Evolutionary conservation across 2,888 invertebrate genomes (phyloP).

Genomic region (Strigamia maritima): DNA sequence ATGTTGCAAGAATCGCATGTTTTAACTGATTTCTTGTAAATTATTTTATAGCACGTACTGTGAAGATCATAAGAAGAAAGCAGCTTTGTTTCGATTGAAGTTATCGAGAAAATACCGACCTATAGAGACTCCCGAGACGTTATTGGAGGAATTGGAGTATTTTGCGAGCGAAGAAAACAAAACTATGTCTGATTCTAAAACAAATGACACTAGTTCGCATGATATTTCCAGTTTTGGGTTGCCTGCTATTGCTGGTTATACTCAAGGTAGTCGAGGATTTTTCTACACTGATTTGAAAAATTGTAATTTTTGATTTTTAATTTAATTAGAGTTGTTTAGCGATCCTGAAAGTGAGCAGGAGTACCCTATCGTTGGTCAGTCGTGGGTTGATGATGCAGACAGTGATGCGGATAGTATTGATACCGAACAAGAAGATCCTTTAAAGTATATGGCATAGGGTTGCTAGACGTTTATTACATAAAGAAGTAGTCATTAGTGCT

Average conservation of each 20-base stretch:
- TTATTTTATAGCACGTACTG: slow-evolving; percentile 56
- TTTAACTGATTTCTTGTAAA: background rate
- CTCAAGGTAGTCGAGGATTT: background rate
- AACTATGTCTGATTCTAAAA: background rate
- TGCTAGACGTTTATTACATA: no score
- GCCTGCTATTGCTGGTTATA: slow-evolving; percentile 18
- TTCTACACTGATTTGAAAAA: background rate
- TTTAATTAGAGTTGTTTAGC: slow-evolving; percentile 62
- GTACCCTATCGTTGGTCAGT: slow-evolving; percentile 58
- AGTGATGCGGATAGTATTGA: slow-evolving; percentile 76
- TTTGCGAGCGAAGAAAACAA: slow-evolving; percentile 39
- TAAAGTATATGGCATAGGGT: slow-evolving; percentile 59
- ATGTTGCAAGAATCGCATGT: background rate
- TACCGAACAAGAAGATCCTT: slow-evolving; percentile 69
- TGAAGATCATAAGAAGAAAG: slow-evolving; percentile 65
- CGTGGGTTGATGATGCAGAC: slow-evolving; percentile 64
- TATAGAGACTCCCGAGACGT: slow-evolving; percentile 64
- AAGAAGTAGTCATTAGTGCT: no score
- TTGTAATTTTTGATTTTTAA: background rate
- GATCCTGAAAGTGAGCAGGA: slow-evolving; percentile 73
- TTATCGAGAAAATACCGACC: slow-evolving; percentile 62
- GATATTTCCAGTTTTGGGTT: slow-evolving; percentile 24
- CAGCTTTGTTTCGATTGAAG: slow-evolving; percentile 63
- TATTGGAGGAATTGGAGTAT: slow-evolving; percentile 64
- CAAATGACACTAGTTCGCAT: background rate